Percentiles rank a stretch among this genome's conserved stretches.
Evolutionary conservation across 2,113 vertebrate genomes (phyloP).

Genomic region (Dromaius novaehollandiae): DNA sequence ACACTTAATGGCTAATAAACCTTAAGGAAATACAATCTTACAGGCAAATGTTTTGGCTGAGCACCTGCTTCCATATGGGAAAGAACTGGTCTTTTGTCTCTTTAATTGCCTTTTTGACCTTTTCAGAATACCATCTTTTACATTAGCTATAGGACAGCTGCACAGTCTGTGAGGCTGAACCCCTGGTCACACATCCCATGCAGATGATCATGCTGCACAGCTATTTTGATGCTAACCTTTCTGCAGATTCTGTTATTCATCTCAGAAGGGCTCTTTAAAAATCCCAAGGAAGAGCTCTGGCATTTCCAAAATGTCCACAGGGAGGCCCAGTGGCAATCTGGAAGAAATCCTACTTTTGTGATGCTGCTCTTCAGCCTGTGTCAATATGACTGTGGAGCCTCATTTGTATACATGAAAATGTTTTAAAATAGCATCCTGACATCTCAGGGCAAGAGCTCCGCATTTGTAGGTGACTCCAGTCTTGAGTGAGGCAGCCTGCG

Average conservation of each 20-base stretch:
- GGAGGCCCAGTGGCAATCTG: background rate
- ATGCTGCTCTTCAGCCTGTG: constrained; percentile 17
- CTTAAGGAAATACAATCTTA: constrained; percentile 39
- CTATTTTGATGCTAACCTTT: constrained; percentile 59
- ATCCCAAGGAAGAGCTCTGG: background rate
- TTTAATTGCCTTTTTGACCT: constrained; percentile 65
- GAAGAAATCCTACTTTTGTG: constrained; percentile 21
- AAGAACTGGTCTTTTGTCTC: constrained; percentile 34
- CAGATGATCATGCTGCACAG: background rate
- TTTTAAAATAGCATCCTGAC: background rate
- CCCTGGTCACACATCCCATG: background rate
- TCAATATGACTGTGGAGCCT: background rate
- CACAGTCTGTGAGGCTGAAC: background rate
- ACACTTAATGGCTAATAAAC: constrained; percentile 56
- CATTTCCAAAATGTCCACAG: constrained; percentile 12
- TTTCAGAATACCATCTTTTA: constrained; percentile 49
- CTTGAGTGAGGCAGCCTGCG: background rate
- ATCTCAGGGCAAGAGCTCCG: background rate
- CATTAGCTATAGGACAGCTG: constrained; percentile 33
- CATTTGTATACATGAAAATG: background rate
- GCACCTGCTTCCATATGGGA: background rate
- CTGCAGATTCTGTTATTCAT: background rate
- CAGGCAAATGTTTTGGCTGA: constrained; percentile 41
- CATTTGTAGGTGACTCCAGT: background rate
- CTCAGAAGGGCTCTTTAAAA: constrained; percentile 13